Base-by-base conservation (phyloP, 1,140 invertebrate species). In the Temnothorax nylanderi region DNA sequence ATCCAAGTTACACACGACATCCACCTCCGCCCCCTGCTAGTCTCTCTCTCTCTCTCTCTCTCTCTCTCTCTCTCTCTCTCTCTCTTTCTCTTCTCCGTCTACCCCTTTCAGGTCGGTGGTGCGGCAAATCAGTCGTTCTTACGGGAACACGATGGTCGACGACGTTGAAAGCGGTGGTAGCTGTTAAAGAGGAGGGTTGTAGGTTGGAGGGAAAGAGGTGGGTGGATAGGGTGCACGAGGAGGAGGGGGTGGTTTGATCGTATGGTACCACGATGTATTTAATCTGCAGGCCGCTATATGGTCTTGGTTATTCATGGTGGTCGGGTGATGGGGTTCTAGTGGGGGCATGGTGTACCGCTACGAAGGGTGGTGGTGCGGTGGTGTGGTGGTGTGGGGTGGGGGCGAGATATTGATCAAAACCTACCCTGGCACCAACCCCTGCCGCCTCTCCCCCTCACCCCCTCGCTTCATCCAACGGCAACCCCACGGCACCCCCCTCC, bases 371-470 rank as follows among this genome's bases (percentile, higher is more conserved):
- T 88, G 89, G 86, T 89, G 91, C 91, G 89, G 82, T 87, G 88
- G 86, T 89, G 91, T 92, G 89, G 82, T 87, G 88, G 86, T 89
- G 92, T 89, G 91, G 92, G 92, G 94, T 93, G 94, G 94, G 93
- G 94, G 92, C 93, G 94, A 95, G 94, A 95, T 95, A 95, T 95
- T 95, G 95, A 95, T 95, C 95, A 95, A 95, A 95, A 95, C 93
- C 95, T 94, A 95, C 94, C 95, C 95, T 95, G 94, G 94, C 95
- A 95, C 93, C 94, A 92, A 94, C 91, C 90, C 86, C 87, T 87
- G 86, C 89, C 84, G 91, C 88, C 90, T 84, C 71, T 74, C 67
- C 54, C 81, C 67, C 75, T 87, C 82, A 78, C 77, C 54, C 65
- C 71, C 78, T 85, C 87, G 72, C 80, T 84, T 82, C 69, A 85